phyloP scores from a whole-genome alignment of 2,888 invertebrate genomes.

The Sialis lutaria region DNA sequence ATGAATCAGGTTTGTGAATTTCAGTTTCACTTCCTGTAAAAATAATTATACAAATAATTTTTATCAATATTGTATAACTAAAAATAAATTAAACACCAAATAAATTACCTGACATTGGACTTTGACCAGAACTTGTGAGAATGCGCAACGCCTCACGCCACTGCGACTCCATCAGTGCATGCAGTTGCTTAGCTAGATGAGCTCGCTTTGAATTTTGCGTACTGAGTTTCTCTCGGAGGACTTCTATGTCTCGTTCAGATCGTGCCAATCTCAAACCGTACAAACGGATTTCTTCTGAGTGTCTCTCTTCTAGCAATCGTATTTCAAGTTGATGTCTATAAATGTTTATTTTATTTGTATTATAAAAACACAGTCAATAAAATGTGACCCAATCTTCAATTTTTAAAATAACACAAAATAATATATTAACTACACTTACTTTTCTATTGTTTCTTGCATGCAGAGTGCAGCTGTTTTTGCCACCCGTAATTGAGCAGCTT shows the following conservation, averaged over 20 bases:
- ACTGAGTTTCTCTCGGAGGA: slow-evolving; percentile 39
- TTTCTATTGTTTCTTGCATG: slow-evolving; percentile 50
- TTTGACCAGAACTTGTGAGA: slow-evolving; percentile 28
- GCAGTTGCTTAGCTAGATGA: slow-evolving; percentile 55
- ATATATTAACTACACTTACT: slow-evolving; percentile 22
- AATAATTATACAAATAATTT: neutral
- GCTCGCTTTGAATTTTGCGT: slow-evolving; percentile 34
- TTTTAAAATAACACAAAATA: neutral
- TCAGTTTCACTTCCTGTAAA: slow-evolving; percentile 1
- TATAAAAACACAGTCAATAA: no score
- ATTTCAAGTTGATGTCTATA: slow-evolving; percentile 55
- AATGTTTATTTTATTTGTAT: slow-evolving; percentile 3
- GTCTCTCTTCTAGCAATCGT: slow-evolving; percentile 60
- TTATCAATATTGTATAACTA: neutral
- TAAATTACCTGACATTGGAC: slow-evolving; percentile 14
- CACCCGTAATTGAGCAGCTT: slow-evolving; percentile 43
- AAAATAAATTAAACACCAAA: neutral
- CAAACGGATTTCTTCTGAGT: slow-evolving; percentile 58
- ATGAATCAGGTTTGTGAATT: slow-evolving; percentile 2
- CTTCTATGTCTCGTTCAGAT: slow-evolving; percentile 44
- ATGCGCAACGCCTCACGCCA: slow-evolving; percentile 62
- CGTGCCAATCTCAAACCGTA: slow-evolving; percentile 53
- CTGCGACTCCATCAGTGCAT: slow-evolving; percentile 62
- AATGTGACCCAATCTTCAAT: no score
- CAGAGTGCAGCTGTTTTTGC: slow-evolving; percentile 55